Conservation (phyloP, 2,888 invertebrate genomes). For the Nephrocerus scutellatus region DNA sequence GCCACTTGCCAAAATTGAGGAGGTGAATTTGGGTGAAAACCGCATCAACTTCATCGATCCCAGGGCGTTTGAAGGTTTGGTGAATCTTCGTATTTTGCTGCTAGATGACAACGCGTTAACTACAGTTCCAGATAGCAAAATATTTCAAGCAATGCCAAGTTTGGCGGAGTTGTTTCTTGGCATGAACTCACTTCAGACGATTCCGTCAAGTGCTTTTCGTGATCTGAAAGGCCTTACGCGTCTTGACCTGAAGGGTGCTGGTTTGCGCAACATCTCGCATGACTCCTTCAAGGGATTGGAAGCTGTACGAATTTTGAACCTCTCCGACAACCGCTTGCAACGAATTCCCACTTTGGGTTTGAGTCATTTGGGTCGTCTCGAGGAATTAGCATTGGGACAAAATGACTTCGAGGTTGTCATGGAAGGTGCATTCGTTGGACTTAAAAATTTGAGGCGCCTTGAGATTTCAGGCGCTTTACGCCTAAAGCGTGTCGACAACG, state of each 20-base stretch:
- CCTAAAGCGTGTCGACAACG: slow-evolving; percentile 66
- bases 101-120: slow-evolving; percentile 78
- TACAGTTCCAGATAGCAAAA: slow-evolving; percentile 66
- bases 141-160: slow-evolving; percentile 64
- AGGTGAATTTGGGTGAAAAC: slow-evolving; percentile 79
- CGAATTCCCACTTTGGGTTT: slow-evolving; percentile 71
- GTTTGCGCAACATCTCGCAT: slow-evolving; percentile 69
- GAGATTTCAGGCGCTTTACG: slow-evolving; percentile 74
- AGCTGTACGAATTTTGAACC: slow-evolving; percentile 65
- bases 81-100: slow-evolving; percentile 69
- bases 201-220: slow-evolving; percentile 72
- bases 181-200: slow-evolving; percentile 68
- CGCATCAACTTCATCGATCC: slow-evolving; percentile 74
- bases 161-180: slow-evolving; percentile 80
- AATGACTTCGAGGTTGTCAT: slow-evolving; percentile 68
- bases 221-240: slow-evolving; percentile 71
- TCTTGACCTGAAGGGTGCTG: slow-evolving; percentile 73
- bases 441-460: slow-evolving; percentile 68
- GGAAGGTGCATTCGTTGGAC: slow-evolving; percentile 69
- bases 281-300: slow-evolving; percentile 70
- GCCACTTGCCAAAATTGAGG: slow-evolving; percentile 68
- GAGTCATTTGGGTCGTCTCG: slow-evolving; percentile 63
- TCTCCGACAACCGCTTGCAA: slow-evolving; percentile 70
- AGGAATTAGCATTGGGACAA: slow-evolving; percentile 75
- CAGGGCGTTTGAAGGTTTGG: slow-evolving; percentile 68